Conservation (phyloP, 2,113 vertebrate genomes). For the Mellivora capensis region DNA sequence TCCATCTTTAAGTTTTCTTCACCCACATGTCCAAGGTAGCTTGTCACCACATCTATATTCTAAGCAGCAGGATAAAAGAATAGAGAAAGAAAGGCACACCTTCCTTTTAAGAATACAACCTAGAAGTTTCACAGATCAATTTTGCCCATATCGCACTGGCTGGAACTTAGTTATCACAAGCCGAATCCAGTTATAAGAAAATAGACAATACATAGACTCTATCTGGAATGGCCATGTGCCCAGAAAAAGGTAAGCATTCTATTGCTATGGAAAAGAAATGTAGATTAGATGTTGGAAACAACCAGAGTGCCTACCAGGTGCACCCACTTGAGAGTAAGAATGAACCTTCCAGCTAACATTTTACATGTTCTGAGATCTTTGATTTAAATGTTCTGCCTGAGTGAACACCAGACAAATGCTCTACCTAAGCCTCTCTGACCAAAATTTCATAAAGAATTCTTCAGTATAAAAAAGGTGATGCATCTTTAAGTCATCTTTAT, state of each 20-base stretch:
- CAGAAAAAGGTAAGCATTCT: neutral
- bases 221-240: neutral
- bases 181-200: neutral
- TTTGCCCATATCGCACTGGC: neutral
- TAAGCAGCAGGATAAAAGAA: neutral
- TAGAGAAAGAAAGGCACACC: neutral
- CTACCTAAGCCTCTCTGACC: conserved; percentile 33
- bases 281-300: neutral
- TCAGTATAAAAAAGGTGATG: conserved; percentile 35
- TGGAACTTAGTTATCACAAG: neutral
- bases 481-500: conserved; percentile 56
- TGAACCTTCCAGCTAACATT: conserved; percentile 27
- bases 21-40: neutral
- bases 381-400: conserved; percentile 43
- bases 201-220: neutral
- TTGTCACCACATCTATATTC: neutral
- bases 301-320: neutral
- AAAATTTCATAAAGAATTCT: conserved; percentile 48
- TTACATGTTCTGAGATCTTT: conserved; percentile 23
- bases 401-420: conserved; percentile 57
- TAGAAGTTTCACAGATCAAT: neutral
- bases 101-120: neutral
- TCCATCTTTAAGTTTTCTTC: neutral
- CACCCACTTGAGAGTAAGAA: conserved; percentile 1
- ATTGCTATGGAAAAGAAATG: neutral